phyloP scores from a whole-genome alignment of 2,113 vertebrate genomes.

The Smithornis capensis region DNA sequence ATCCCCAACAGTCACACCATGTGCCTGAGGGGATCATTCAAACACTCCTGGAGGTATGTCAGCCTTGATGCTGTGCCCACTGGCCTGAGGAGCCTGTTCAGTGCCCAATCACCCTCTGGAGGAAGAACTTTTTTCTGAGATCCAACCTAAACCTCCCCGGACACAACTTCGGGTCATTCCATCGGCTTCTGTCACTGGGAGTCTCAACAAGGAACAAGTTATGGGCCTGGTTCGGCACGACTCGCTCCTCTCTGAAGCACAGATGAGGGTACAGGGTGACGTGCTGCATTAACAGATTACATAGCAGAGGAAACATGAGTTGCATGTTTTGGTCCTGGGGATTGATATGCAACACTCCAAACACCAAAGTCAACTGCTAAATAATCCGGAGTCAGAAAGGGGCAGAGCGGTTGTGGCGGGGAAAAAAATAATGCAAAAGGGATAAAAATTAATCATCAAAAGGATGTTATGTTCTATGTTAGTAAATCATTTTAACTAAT shows the following conservation, averaged over 20 bases:
- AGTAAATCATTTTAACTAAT: constrained; percentile 32
- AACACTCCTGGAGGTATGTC: neutral
- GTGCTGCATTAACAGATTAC: neutral
- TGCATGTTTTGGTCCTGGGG: neutral
- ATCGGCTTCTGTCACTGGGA: neutral
- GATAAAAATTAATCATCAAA: neutral
- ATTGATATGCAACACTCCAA: neutral
- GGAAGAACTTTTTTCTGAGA: neutral
- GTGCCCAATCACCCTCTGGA: neutral
- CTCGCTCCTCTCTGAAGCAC: neutral
- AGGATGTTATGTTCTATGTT: neutral
- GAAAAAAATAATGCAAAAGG: neutral
- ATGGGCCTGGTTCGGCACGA: neutral
- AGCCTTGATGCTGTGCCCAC: neutral
- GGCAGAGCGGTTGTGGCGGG: neutral
- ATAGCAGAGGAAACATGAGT: neutral
- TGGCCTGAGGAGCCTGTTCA: neutral
- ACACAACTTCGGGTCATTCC: neutral
- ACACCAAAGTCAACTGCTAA: neutral
- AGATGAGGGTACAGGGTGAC: neutral
- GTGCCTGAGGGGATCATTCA: too few relatives aligned
- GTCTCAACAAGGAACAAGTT: neutral
- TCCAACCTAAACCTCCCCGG: neutral
- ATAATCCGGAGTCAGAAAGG: constrained; percentile 2
- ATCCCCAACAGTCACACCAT: neutral